Evolutionary conservation across 2,888 invertebrate genomes (phyloP).

Genomic region (Oxystoma pomonae): DNA sequence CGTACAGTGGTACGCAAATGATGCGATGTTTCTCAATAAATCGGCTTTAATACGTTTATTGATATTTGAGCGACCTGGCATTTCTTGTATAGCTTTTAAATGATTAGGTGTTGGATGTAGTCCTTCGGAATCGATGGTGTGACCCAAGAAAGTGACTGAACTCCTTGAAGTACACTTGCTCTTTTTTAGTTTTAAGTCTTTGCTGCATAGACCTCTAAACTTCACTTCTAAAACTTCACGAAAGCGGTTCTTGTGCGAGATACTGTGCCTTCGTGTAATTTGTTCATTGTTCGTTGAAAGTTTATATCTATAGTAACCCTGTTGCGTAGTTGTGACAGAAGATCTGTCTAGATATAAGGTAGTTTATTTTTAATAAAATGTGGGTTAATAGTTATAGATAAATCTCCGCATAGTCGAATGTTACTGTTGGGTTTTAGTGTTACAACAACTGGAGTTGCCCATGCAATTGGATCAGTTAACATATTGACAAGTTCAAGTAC

Average conservation of each 20-base stretch:
- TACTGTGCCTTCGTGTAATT: too few species aligned
- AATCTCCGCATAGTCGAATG: conserved; percentile 28
- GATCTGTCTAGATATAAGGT: conserved; percentile 7
- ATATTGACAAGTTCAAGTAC: conserved; percentile 28
- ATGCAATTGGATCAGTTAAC: too few species aligned
- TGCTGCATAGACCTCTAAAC: neutral
- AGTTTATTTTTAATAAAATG: neutral
- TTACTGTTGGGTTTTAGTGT: conserved; percentile 25
- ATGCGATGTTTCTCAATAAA: conserved; percentile 15
- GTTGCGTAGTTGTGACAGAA: conserved; percentile 7
- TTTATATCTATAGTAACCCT: conserved; percentile 17
- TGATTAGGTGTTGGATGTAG: conserved; percentile 16
- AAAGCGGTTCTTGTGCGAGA: neutral
- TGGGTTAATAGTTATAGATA: conserved; percentile 23
- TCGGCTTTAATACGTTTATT: conserved; percentile 10
- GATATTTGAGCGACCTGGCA: conserved; percentile 15
- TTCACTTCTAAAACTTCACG: neutral
- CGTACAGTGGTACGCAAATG: conserved; percentile 15
- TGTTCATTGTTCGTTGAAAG: conserved; percentile 20
- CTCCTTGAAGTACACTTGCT: too few species aligned
- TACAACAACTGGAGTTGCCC: too few species aligned
- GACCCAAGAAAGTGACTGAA: conserved; percentile 17
- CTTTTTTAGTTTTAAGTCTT: conserved; percentile 3
- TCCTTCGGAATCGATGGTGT: conserved; percentile 19
- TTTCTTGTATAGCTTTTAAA: conserved; percentile 18